Percentiles rank a stretch among this genome's conserved stretches.
Conservation (phyloP, 2,113 vertebrate species). For the Malurus cyaneus region DNA sequence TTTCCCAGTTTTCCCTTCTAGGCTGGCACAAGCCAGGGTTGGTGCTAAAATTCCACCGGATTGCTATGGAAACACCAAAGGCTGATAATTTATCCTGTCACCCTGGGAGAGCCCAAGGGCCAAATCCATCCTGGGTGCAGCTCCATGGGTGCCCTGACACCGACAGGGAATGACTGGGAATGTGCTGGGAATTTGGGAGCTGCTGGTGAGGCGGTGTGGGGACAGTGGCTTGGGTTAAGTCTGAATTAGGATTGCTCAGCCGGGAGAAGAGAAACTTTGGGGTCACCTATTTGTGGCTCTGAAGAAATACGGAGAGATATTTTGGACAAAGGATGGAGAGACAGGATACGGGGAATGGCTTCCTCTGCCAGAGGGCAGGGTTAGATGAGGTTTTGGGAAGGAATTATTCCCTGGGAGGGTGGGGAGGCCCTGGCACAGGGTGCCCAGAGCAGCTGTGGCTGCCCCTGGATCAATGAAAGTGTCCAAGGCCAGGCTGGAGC, state of each 20-base stretch:
- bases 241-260: not conserved
- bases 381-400: fast-evolving
- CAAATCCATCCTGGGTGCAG: not conserved
- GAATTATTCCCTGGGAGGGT: fast-evolving
- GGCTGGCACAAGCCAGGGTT: not conserved
- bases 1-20: not conserved
- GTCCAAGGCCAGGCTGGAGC: not conserved
- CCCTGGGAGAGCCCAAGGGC: fast-evolving
- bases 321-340: not conserved
- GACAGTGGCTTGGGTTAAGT: fast-evolving
- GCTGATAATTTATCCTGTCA: not conserved
- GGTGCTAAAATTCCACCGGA: not conserved
- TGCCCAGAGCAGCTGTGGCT: not conserved
- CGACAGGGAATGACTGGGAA: too few species aligned
- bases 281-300: not conserved
- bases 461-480: not conserved
- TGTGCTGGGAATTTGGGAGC: not conserved
- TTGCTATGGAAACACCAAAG: not conserved
- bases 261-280: not conserved
- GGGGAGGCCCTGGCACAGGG: fast-evolving
- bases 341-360: not conserved
- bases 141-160: fast-evolving
- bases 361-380: not conserved
- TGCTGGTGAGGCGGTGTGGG: fast-evolving
- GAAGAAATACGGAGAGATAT: not conserved